phyloP scores from a whole-genome alignment of 2,888 invertebrate genomes.

The Notocelia uddmanniana region DNA sequence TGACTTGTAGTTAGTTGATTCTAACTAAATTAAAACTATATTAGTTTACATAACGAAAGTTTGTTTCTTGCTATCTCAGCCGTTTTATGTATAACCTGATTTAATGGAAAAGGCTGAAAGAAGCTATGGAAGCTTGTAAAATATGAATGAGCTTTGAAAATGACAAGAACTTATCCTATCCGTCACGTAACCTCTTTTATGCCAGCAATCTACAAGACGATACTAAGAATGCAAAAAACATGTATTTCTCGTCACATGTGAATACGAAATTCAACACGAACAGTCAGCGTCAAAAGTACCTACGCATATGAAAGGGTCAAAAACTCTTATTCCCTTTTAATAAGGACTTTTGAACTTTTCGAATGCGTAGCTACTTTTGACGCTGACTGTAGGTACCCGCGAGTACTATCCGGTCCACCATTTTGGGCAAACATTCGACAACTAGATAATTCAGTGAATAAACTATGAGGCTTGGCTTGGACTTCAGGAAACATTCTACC shows the following conservation, averaged over 20 bases:
- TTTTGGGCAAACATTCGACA: constrained; percentile 26
- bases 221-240: neutral
- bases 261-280: neutral
- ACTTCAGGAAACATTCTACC: constrained; percentile 31
- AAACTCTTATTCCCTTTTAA: no score
- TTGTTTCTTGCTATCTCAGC: neutral
- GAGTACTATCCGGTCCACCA: neutral
- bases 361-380: no score
- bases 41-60: neutral
- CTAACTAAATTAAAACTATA: neutral
- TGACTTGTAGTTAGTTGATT: no score
- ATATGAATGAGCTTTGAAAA: neutral
- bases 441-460: constrained; percentile 43
- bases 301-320: no score
- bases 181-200: neutral
- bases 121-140: neutral
- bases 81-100: neutral
- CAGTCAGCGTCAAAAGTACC: no score
- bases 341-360: no score
- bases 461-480: constrained; percentile 24
- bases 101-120: neutral
- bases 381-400: neutral
- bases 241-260: neutral
- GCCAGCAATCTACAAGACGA: neutral
- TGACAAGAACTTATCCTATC: neutral